phyloP scores from a whole-genome alignment of 2,113 vertebrate species.

The Microtus pennsylvanicus region DNA sequence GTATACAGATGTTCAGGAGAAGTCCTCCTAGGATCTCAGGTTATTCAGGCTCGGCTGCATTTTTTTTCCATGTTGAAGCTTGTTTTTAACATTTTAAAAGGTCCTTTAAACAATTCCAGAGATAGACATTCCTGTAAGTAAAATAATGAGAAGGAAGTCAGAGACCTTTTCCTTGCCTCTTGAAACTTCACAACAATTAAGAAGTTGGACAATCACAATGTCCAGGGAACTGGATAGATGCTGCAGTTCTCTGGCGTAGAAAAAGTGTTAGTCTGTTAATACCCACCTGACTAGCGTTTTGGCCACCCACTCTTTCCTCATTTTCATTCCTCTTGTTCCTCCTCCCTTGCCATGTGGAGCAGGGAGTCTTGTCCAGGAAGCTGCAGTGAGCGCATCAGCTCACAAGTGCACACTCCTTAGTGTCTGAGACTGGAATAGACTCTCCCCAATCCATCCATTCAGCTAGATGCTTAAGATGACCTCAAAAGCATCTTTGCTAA shows the following conservation, averaged over 20 bases:
- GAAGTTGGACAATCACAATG: background rate
- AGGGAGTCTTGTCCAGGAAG: background rate
- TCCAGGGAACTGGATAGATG: background rate
- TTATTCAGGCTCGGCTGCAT: slow-evolving; percentile 37
- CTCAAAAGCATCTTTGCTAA: background rate
- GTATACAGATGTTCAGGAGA: slow-evolving; percentile 29
- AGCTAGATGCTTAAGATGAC: background rate
- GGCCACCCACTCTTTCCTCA: background rate
- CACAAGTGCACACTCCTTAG: background rate
- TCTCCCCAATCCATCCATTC: background rate
- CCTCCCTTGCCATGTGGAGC: background rate
- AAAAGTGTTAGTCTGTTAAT: rapidly evolving
- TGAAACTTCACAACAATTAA: background rate
- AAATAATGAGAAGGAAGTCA: slow-evolving; percentile 5
- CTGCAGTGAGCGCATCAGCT: background rate
- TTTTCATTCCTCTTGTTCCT: background rate
- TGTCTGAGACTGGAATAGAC: background rate
- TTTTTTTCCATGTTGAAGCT: slow-evolving; percentile 41
- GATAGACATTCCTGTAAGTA: background rate
- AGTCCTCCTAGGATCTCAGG: background rate
- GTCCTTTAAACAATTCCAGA: background rate
- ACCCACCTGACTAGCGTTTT: background rate
- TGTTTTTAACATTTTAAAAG: slow-evolving; percentile 37
- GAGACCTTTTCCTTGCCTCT: background rate
- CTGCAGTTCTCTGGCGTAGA: rapidly evolving